These are phyloP conservation scores for Anoplophora glabripennis DNA, from an alignment of 1,140 invertebrate species.

Conservation along the genomic window DNA sequence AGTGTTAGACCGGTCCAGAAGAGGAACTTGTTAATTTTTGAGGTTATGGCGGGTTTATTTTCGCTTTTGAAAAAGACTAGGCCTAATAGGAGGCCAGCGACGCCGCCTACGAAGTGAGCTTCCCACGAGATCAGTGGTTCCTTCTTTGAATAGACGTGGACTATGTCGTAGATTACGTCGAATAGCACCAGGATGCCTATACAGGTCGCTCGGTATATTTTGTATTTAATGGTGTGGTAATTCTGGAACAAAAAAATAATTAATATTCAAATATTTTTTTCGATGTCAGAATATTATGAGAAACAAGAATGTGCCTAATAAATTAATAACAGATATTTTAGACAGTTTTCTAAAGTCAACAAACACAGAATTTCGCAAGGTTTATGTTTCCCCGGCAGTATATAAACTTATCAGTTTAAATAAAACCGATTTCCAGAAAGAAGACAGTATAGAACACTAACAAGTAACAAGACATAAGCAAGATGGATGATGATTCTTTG, in stretches of 20 bases:
- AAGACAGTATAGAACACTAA: background rate
- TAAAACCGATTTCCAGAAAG: background rate
- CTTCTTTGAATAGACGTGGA: constrained; percentile 49
- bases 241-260: constrained; percentile 52
- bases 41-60: background rate
- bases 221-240: constrained; percentile 58
- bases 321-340: no score
- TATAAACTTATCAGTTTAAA: background rate
- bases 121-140: constrained; percentile 69
- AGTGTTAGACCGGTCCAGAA: constrained; percentile 33
- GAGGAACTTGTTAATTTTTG: constrained; percentile 13
- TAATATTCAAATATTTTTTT: constrained; percentile 4
- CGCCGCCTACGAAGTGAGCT: constrained; percentile 71
- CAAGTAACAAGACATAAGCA: background rate
- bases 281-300: no score
- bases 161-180: constrained; percentile 54
- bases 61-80: constrained; percentile 59
- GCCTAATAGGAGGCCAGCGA: constrained; percentile 76
- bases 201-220: constrained; percentile 55
- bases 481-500: no score
- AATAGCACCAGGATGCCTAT: constrained; percentile 60
- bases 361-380: no score
- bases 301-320: no score
- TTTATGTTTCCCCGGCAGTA: no score
- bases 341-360: no score